Conservation (phyloP, 2,888 invertebrate species). For the Rhogogaster chlorosoma region DNA sequence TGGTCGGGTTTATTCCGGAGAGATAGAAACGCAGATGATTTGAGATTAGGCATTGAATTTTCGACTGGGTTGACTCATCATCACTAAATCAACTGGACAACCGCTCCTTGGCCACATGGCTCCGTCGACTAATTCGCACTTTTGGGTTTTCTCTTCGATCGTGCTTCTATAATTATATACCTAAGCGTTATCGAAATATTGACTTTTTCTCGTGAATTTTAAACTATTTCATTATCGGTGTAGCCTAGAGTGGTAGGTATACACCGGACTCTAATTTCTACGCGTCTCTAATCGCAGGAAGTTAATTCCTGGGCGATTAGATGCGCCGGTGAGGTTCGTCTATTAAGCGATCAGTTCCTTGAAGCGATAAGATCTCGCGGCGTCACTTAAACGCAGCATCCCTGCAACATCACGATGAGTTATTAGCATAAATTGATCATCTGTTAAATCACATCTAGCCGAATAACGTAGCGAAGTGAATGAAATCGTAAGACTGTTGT, state of each 20-base stretch:
- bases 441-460: not conserved
- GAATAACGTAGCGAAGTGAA: not conserved
- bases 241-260: not conserved
- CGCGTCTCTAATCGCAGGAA: not conserved
- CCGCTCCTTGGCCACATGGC: constrained; percentile 18
- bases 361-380: constrained; percentile 12
- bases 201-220: not conserved
- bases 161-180: constrained; percentile 28
- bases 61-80: constrained; percentile 32
- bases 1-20: not conserved
- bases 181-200: constrained; percentile 23
- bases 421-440: not conserved
- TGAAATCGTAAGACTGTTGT: not conserved
- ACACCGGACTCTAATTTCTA: not conserved
- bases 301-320: not conserved
- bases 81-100: constrained; percentile 5
- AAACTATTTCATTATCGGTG: not conserved
- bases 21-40: not conserved
- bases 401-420: not conserved
- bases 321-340: constrained; percentile 1
- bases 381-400: not conserved
- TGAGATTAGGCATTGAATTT: constrained; percentile 6
- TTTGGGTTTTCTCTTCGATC: constrained; percentile 41
- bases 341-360: not conserved
- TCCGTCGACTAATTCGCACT: constrained; percentile 8